Conservation (phyloP, 2,888 invertebrate genomes). For the Sisyra nigra region DNA sequence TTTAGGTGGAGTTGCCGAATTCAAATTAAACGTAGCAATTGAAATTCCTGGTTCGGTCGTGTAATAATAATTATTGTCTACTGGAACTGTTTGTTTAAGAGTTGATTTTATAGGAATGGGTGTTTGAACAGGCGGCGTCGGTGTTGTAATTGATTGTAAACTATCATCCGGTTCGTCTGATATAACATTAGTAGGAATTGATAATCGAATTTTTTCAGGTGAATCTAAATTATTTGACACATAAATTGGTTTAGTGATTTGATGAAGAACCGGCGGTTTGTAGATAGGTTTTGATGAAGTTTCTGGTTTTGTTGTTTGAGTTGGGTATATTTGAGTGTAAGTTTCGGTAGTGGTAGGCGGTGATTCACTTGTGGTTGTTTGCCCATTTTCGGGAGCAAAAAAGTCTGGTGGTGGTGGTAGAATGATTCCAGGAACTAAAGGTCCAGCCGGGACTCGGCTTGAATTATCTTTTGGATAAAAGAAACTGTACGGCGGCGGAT, state of each 20-base stretch:
- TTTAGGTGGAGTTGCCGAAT: not conserved
- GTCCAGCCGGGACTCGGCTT: slow-evolving; percentile 62
- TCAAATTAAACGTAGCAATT: not conserved
- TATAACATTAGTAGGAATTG: not conserved
- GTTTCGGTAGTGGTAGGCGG: slow-evolving; percentile 23
- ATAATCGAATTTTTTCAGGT: slow-evolving; percentile 4
- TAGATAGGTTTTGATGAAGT: not conserved
- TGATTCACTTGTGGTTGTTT: slow-evolving; percentile 28
- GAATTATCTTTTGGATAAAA: slow-evolving; percentile 65
- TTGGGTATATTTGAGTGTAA: slow-evolving; percentile 12
- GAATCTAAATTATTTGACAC: slow-evolving; percentile 3
- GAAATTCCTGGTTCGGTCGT: slow-evolving; percentile 1
- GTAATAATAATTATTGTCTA: not conserved
- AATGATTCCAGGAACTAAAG: slow-evolving; percentile 75
- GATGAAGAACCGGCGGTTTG: not conserved
- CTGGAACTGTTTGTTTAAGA: not conserved
- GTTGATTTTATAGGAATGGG: not conserved
- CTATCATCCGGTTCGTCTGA: slow-evolving; percentile 1
- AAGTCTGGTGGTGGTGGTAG: slow-evolving; percentile 79
- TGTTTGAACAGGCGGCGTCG: not conserved
- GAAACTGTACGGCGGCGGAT: slow-evolving; percentile 83
- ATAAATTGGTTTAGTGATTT: slow-evolving; percentile 6
- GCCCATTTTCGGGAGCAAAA: slow-evolving; percentile 32
- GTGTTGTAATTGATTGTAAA: slow-evolving; percentile 3
- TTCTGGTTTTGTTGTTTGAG: not conserved